A percentile compares a stretch with the other conserved stretches of the same genome.
Conservation (phyloP, 2,888 invertebrate species). For the Philereme vetulata region DNA sequence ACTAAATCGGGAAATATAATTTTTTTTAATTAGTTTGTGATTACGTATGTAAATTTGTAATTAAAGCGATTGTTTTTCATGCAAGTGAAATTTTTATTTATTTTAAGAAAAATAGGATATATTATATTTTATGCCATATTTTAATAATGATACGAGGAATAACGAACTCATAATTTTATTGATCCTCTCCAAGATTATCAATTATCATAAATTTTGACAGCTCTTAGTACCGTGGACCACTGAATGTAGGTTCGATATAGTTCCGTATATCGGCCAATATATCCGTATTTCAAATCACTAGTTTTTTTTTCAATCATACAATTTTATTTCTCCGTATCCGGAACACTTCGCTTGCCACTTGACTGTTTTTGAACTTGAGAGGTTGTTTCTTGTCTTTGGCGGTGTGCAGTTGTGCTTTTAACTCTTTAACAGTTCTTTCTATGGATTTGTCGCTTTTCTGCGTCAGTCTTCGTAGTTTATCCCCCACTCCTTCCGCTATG, state of each 20-base stretch:
- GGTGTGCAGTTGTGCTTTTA: conserved; percentile 43
- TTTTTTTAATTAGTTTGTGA: too few relatives aligned
- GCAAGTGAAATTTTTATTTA: background rate
- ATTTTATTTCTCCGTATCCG: conserved; percentile 72
- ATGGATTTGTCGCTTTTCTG: conserved; percentile 48
- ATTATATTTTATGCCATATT: background rate
- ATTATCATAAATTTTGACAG: background rate
- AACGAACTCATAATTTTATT: conserved; percentile 18
- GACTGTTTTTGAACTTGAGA: conserved; percentile 75
- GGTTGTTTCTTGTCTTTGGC: conserved; percentile 45
- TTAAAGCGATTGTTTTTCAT: background rate
- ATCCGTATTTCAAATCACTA: conserved; percentile 17
- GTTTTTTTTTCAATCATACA: conserved; percentile 54
- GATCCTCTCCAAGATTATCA: background rate
- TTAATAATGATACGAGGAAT: conserved; percentile 5
- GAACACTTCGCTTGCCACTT: conserved; percentile 72
- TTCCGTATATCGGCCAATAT: background rate
- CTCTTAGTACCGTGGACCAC: background rate
- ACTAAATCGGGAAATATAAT: conserved; percentile 7
- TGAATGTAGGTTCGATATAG: background rate
- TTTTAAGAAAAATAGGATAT: background rate
- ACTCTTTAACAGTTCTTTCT: conserved; percentile 49
- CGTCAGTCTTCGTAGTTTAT: conserved; percentile 19
- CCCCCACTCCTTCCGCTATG: conserved; percentile 31
- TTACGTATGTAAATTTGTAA: too few relatives aligned